Evolutionary conservation across 2,888 invertebrate genomes (phyloP), one percentile per base, ranked within the genome.

Genomic region (Amphipoea oculea): DNA sequence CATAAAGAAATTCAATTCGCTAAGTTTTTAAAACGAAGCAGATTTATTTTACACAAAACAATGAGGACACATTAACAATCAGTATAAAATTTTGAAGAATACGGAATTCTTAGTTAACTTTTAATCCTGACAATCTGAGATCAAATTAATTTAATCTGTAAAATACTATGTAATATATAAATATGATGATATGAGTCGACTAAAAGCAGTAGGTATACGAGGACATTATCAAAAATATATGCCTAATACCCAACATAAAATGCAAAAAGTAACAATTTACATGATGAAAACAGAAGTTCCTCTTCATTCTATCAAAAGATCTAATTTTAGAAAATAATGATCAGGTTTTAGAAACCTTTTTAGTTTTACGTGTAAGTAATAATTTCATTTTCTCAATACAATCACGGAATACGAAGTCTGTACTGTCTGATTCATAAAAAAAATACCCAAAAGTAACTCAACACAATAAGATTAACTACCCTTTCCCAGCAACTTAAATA

Each of bases 1-100:
- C 88, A 90, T 88, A 86, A 83, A 91, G 88, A 90, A 90, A 89
- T 89, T 83, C 75, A 78, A 84, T 84, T 84, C 87, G 86, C 90
- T 69, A 79, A 86, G 84, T 87, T 83, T 89, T 88, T 76, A 72
- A 89, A 90, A 89, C 88, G 80, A 92, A 90, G 89, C 89, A 85
- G 76, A 86, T 82, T 80, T 74, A 83, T 82, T 79, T 76, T 83
- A 88, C 76, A 89, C 65, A 82, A 84, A 81, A 81, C 74, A 78
- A 81, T 75, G 74, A 83, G 62, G 72, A 76, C 66, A 78, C 36
- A 68, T 78, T 83, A 76, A 82, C 71, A 85, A 68, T 79, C 51
- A 84, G 73, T 74, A 85, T 77, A 84, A 78, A 67, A 69, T 82
- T 89, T 87, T 80, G 78, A 73, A 89, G 76, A 86, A 78, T 86